phyloP scores from a whole-genome alignment of 2,113 vertebrate species.

The Hypocryptadius cinnamomeus region DNA sequence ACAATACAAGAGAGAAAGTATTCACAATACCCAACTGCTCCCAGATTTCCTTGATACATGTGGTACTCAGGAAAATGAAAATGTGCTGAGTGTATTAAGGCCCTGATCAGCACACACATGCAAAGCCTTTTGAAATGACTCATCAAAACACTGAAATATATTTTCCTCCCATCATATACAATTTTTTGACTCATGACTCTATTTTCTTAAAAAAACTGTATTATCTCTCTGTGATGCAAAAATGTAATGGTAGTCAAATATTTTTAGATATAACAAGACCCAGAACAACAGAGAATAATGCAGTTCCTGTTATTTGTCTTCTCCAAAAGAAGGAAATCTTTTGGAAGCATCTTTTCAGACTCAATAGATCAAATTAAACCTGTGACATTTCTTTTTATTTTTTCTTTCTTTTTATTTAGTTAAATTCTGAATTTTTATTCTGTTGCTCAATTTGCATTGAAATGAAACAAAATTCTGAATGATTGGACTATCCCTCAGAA shows the following conservation, averaged over 20 bases:
- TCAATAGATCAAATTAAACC: neutral
- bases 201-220: neutral
- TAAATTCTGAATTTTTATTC: neutral
- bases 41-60: neutral
- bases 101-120: neutral
- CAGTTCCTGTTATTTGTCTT: neutral
- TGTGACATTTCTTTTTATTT: fast-evolving
- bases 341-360: neutral
- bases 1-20: neutral
- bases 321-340: neutral
- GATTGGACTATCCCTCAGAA: neutral
- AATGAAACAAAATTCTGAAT: neutral
- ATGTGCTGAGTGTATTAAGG: neutral
- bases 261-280: neutral
- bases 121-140: neutral
- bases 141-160: neutral
- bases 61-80: neutral
- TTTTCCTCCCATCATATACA: neutral
- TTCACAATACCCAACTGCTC: fast-evolving
- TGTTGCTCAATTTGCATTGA: neutral
- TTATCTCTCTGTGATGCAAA: neutral
- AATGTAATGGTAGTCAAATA: neutral
- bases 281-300: neutral
- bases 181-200: neutral
- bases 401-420: neutral